These are phyloP conservation scores for Netelia inedita DNA, from an alignment of 2,888 invertebrate genomes.

Conservation along the genomic window DNA sequence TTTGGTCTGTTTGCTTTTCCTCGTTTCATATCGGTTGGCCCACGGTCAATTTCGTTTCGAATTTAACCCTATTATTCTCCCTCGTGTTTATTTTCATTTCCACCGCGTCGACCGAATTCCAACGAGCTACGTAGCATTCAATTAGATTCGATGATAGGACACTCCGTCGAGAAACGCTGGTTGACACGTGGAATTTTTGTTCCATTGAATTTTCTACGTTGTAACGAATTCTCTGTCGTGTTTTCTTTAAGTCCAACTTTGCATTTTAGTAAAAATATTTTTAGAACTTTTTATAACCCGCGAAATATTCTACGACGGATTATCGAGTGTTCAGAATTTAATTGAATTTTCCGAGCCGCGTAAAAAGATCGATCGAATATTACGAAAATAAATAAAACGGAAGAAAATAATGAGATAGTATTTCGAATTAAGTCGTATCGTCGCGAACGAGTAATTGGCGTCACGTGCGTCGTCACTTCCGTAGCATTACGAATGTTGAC, in stretches of 20 bases:
- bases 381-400: background rate
- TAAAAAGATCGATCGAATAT: background rate
- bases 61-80: background rate
- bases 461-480: slow-evolving; percentile 53
- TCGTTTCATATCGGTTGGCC: background rate
- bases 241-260: background rate
- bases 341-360: too few relatives aligned
- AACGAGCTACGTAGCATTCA: background rate
- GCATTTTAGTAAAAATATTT: background rate
- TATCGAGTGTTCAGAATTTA: too few relatives aligned
- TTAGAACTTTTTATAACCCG: background rate
- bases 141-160: slow-evolving; percentile 41
- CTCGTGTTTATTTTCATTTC: background rate
- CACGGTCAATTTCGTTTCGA: background rate
- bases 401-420: background rate
- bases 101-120: background rate
- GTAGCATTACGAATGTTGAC: slow-evolving; percentile 55
- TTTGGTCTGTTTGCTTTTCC: background rate
- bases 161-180: background rate
- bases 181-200: slow-evolving; percentile 11
- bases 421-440: slow-evolving; percentile 4
- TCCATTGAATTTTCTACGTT: background rate
- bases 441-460: background rate
- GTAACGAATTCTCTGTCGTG: background rate
- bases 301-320: too few relatives aligned